These are phyloP conservation scores for Myripristis murdjan DNA, from an alignment of 2,797 vertebrate genomes.

Conservation along the genomic window DNA sequence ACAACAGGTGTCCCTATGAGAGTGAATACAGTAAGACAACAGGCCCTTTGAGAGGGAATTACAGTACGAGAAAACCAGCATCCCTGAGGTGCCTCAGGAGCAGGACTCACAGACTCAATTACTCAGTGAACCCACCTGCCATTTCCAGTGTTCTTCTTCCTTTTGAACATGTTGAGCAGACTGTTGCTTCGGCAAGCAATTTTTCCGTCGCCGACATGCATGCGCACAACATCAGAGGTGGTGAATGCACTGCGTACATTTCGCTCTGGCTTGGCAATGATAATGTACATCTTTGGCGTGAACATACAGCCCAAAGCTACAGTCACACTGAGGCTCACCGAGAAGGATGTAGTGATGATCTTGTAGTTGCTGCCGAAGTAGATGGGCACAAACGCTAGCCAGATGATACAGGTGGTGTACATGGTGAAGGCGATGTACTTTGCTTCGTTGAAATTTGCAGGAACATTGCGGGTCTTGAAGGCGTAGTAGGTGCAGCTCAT, in stretches of 20 bases:
- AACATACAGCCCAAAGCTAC: slow-evolving; percentile 99
- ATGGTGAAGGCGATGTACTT: slow-evolving; percentile 99
- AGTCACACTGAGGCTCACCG: slow-evolving; percentile 97
- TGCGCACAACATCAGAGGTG: slow-evolving; percentile 97
- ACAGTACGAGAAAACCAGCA: slow-evolving; percentile 69
- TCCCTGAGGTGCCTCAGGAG: slow-evolving; percentile 81
- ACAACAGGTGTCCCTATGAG: slow-evolving; percentile 74
- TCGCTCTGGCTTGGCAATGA: slow-evolving; percentile 96
- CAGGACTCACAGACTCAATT: slow-evolving; percentile 70
- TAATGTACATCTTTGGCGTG: slow-evolving; percentile 99
- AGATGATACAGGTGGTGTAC: slow-evolving; percentile 99
- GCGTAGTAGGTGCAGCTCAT: slow-evolving; percentile 99
- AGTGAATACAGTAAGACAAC: slow-evolving; percentile 77
- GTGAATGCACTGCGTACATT: slow-evolving; percentile 99
- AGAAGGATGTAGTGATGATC: slow-evolving; percentile 99
- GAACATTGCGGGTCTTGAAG: slow-evolving; percentile 98
- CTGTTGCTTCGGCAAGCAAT: slow-evolving; percentile 95
- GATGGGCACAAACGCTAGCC: slow-evolving; percentile 98
- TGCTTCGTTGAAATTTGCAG: slow-evolving; percentile 98
- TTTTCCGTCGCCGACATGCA: slow-evolving; percentile 98
- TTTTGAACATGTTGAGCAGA: slow-evolving; percentile 97
- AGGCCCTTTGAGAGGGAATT: slow-evolving; percentile 67
- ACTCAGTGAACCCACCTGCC: slow-evolving; percentile 91
- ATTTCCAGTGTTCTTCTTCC: slow-evolving; percentile 95
- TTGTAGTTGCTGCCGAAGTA: slow-evolving; percentile 99